Base-by-base conservation (phyloP, 2,797 vertebrate species). In the Thripadectes ignobilis region DNA sequence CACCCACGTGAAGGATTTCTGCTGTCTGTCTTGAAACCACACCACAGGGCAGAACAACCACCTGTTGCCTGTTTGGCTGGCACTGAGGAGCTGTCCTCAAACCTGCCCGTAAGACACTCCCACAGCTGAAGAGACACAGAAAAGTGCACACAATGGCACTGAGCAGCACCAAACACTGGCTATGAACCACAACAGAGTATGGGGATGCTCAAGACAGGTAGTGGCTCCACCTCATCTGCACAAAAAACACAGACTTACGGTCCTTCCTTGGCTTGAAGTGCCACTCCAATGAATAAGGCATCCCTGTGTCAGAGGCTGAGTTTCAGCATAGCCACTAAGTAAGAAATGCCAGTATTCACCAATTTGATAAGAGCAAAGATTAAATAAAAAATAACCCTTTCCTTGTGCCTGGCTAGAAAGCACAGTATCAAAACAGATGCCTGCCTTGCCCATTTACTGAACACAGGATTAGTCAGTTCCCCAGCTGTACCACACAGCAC, bases 331-430 rank as follows among this genome's bases (percentile, higher is more conserved):
- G 17, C 27, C 6, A 2, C 59, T 46, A 22, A 73, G 26, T 36
- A 59, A 83, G 80, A 76, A 91, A 72, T 30, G 12, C 38, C 52
- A 29, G 12, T 46, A 23, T 38, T 62, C 51, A 69, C 62, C 3
- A 7, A 41, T 41, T 89, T 67, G 39, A 39, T 82, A 90, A 66
- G 68, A 63, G 43, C 74, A 88, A 65, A 67, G 74, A 73, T 52
- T 78, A 73, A 81, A 84, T 10, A 22, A 66, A 76, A 79, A 83
- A 91, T 14, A 79, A 69, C 5, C 29, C 26, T 10, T 52, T 72
- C 51, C 68, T 52, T 81, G 43, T 49, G 85, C 59, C 74, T 77
- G 67, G 27, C 55, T 62, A 62, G 75, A 72, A 88, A 93, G 43
- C 45, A 30, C 0, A 0, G 7, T 27, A 48, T 10, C 10, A 20